These are phyloP conservation scores for Metallyticus violacea DNA, from an alignment of 2,888 invertebrate species.

Conservation along the genomic window DNA sequence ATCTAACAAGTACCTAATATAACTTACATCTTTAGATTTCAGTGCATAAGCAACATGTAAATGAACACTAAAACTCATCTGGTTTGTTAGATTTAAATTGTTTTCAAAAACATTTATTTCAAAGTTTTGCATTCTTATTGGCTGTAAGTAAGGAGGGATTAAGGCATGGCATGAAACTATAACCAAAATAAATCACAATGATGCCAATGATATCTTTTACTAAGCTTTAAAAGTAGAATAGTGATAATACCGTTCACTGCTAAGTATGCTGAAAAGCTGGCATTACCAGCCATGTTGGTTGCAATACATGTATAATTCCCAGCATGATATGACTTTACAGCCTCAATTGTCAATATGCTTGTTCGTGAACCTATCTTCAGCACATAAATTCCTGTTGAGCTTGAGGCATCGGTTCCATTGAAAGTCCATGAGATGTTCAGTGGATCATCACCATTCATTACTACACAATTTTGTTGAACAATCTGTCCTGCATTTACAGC, in stretches of 20 bases:
- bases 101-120: too few species aligned
- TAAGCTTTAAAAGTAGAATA: background rate
- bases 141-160: background rate
- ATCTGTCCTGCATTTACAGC: constrained; percentile 65
- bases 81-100: too few species aligned
- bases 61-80: too few species aligned
- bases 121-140: too few species aligned
- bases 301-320: constrained; percentile 64
- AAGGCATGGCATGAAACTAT: background rate
- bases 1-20: too few species aligned
- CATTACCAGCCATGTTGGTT: constrained; percentile 57
- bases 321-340: constrained; percentile 57
- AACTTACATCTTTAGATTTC: too few species aligned
- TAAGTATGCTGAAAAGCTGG: constrained; percentile 65
- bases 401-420: constrained; percentile 45
- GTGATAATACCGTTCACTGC: constrained; percentile 63
- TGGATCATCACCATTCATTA: constrained; percentile 68
- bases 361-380: constrained; percentile 60
- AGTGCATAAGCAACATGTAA: too few species aligned
- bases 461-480: constrained; percentile 54
- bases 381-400: constrained; percentile 54
- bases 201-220: background rate
- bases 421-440: constrained; percentile 71
- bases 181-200: background rate
- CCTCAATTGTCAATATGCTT: constrained; percentile 61